phyloP scores from a whole-genome alignment of 2,113 vertebrate species.

The Cranoglanis bouderius region DNA sequence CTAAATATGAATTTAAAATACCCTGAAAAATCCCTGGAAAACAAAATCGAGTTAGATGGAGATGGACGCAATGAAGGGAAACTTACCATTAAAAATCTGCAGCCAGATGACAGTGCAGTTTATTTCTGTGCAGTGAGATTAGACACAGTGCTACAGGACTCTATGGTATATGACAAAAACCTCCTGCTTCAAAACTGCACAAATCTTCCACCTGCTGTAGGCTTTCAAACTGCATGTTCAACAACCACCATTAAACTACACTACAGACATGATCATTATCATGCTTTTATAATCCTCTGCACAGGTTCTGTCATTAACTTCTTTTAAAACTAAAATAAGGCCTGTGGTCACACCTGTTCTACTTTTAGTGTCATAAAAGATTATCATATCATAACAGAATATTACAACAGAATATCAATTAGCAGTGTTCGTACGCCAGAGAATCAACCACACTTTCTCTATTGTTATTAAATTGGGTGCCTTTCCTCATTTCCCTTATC shows the following conservation, averaged over 20 bases:
- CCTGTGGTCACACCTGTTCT: no score
- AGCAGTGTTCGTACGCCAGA: no score
- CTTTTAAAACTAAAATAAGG: no score
- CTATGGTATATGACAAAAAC: not conserved
- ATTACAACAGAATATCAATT: no score
- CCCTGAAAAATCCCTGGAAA: constrained; percentile 8
- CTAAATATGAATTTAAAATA: constrained; percentile 4
- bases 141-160: not conserved
- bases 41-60: constrained; percentile 15
- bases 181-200: not conserved
- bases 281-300: no score
- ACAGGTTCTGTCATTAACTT: not conserved
- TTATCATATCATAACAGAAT: no score
- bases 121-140: constrained; percentile 33
- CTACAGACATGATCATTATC: not conserved
- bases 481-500: no score
- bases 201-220: not conserved
- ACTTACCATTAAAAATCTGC: constrained; percentile 17
- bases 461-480: no score
- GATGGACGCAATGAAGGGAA: not conserved
- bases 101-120: constrained; percentile 30
- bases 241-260: not conserved
- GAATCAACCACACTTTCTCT: no score
- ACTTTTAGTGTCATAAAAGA: no score
- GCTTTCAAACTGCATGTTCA: not conserved